Conservation (phyloP, 2,888 invertebrate species). For the Dascillus cervinus region DNA sequence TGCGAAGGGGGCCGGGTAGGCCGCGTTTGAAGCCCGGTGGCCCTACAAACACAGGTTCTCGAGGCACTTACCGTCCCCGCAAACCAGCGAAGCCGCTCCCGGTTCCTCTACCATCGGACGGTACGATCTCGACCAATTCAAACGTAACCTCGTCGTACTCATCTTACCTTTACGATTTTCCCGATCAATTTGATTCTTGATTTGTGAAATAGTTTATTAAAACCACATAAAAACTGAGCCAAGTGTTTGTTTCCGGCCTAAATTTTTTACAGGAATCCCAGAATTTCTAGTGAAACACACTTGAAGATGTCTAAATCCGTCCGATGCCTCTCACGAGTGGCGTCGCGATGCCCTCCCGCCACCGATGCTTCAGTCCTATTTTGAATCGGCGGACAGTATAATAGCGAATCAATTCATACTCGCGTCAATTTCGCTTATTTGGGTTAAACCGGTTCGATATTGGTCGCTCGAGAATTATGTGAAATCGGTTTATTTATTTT, state of each 20-base stretch:
- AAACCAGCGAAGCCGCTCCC: constrained; percentile 47
- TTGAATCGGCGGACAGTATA: constrained; percentile 3
- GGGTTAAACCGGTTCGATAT: no score
- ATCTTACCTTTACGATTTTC: constrained; percentile 34
- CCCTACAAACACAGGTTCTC: constrained; percentile 55
- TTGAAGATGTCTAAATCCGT: constrained; percentile 24
- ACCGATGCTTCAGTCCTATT: constrained; percentile 9
- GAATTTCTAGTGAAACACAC: no score
- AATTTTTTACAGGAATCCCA: no score
- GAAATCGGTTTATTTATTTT: no score
- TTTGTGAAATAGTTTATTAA: no score
- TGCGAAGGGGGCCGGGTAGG: constrained; percentile 60
- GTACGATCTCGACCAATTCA: constrained; percentile 22
- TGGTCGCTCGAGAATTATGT: no score
- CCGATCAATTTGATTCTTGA: constrained; percentile 24
- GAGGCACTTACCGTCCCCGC: constrained; percentile 50
- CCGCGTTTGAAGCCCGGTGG: constrained; percentile 59
- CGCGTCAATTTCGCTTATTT: no score
- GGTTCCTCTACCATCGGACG: constrained; percentile 39
- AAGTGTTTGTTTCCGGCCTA: no score
- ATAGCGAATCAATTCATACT: no score
- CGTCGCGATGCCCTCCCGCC: constrained; percentile 20
- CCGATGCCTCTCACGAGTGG: constrained; percentile 19
- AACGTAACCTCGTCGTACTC: constrained; percentile 26
- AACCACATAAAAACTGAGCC: no score